A percentile compares a stretch with the other conserved stretches of the same genome.
phyloP scores from a whole-genome alignment of 1,140 invertebrate genomes.

The Trypoxylus dichotomus region DNA sequence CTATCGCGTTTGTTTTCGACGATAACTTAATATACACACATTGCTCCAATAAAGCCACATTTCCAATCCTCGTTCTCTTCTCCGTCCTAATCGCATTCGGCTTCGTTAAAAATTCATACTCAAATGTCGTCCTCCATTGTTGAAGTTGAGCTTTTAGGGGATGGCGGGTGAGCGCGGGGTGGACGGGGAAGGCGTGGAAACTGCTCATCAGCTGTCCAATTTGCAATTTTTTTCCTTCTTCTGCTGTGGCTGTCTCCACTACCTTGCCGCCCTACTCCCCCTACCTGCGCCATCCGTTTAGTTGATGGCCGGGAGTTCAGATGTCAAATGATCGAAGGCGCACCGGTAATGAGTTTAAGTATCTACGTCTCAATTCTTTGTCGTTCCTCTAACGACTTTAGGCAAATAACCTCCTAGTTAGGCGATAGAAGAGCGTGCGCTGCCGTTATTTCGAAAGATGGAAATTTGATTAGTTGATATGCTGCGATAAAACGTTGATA shows the following conservation, averaged over 20 bases:
- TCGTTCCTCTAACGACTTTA: not conserved
- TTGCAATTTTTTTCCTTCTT: slow-evolving; percentile 2
- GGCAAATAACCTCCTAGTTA: slow-evolving; percentile 6
- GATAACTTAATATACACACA: slow-evolving; percentile 14
- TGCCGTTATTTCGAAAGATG: not conserved
- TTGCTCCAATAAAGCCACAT: slow-evolving; percentile 8
- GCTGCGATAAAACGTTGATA: not conserved
- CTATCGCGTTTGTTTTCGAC: not conserved
- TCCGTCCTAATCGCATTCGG: not conserved
- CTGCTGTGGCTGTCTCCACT: not conserved
- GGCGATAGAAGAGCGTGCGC: not conserved
- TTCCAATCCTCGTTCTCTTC: not conserved
- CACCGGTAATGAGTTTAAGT: slow-evolving; percentile 5
- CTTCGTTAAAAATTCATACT: slow-evolving; percentile 25
- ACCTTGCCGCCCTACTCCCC: not conserved
- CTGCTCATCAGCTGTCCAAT: slow-evolving; percentile 15
- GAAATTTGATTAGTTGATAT: not conserved
- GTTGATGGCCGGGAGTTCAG: not conserved
- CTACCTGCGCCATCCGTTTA: not conserved
- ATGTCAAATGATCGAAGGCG: not conserved
- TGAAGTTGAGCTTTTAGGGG: not conserved
- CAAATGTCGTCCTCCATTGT: slow-evolving; percentile 13
- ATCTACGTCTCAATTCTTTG: not conserved
- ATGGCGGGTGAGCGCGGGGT: not conserved
- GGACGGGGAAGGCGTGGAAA: not conserved